Base-by-base conservation (phyloP, 30 jellyfish, hydroid and myxozoan species). In the Hydractinia symbiolongicarpus region DNA sequence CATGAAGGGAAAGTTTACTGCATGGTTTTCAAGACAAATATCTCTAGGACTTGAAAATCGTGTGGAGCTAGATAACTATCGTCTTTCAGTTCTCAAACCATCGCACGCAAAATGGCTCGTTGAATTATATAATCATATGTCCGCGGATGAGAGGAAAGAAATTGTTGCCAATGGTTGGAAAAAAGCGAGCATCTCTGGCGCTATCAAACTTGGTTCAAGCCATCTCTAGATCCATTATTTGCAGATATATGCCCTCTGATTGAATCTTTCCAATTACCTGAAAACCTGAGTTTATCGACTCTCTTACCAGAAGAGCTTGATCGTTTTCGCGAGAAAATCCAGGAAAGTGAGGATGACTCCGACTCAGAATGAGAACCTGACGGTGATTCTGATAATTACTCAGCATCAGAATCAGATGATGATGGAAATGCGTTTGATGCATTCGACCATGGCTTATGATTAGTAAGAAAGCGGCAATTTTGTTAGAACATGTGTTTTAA, bases 81-180 rank as follows among this genome's bases (percentile, higher is more conserved):
- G 62, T 6, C 49, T 71, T 6, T 16, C 60, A 16, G 81, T 51
- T 13, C 81, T 71, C 60, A 71, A 71, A n/a, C 81, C 81, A 44
- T 52, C 49, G 15, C 62, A 5, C 61, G 81, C 62, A 30, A 71
- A 71, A 30, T 71, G 81, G 71, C 81, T 71, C 62, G 49, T 71
- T 5, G 5, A 21, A 5, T 51, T 44, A 6, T 71, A 71, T n/a
- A 71, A 71, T n/a, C n/a, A n/a, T n/a, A n/a, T n/a, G n/a, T 16
- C 73, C 5, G 30, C 73, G 5, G 5, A 40, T 6, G 30, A 62
- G 5, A 50, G 73, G 5, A 40, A 62, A 62, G 73, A 62, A 9
- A 50, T 62, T 50, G 30, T 62, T 9, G 5, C 73, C 5, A 62
- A 9, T 9, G 73, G 73, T 5, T 62, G 73, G 73, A 62, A 62